Conservation (phyloP, 2,797 vertebrate species). For the Crocidura indochinensis region DNA sequence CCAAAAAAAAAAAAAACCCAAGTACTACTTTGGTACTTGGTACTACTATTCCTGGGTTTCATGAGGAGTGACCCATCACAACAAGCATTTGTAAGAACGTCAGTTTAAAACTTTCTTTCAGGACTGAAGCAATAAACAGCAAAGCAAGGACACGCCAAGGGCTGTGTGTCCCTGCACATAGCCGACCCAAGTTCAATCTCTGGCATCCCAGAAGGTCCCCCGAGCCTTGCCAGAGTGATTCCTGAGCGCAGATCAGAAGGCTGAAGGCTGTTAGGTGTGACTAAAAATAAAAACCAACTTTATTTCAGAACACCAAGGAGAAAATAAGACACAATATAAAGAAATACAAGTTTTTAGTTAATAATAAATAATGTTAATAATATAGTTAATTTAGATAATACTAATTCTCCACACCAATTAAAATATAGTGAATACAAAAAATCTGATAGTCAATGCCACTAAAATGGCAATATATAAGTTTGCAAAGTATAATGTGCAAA, state of each 20-base stretch:
- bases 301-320: conserved; percentile 84
- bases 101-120: conserved; percentile 87
- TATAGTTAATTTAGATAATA: neutral
- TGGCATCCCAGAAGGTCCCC: too few species aligned
- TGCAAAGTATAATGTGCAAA: conserved; percentile 73
- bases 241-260: too few species aligned
- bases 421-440: conserved; percentile 65
- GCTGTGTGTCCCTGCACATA: too few species aligned
- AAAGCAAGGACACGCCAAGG: too few species aligned
- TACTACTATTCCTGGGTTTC: conserved; percentile 83
- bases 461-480: conserved; percentile 66
- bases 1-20: too few species aligned
- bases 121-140: too few species aligned
- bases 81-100: conserved; percentile 85
- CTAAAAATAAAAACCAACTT: too few species aligned
- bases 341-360: conserved; percentile 45
- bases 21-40: conserved; percentile 70
- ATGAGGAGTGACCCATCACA: conserved; percentile 85
- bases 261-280: too few species aligned
- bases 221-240: too few species aligned
- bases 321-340: conserved; percentile 63
- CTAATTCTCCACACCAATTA: conserved; percentile 68
- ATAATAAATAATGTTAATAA: too few species aligned
- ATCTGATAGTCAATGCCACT: conserved; percentile 12
- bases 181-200: too few species aligned